Evolutionary conservation across 2,113 vertebrate species (phyloP).

Genomic region (Pelecanus crispus): DNA sequence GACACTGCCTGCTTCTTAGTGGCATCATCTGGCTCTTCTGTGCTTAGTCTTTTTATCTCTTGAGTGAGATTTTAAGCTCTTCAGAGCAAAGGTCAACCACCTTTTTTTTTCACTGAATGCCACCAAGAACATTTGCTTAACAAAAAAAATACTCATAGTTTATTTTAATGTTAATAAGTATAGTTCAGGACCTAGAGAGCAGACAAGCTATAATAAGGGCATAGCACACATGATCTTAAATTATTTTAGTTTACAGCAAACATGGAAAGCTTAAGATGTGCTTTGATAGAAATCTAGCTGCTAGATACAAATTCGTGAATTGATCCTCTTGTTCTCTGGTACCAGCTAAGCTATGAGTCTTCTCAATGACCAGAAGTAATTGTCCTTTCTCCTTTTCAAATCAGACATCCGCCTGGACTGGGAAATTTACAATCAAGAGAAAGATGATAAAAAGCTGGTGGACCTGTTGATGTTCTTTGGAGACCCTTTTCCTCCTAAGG

Average conservation of each 20-base stretch:
- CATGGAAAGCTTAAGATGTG: not conserved
- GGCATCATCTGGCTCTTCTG: not conserved
- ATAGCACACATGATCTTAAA: not conserved
- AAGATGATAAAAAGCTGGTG: conserved; percentile 71
- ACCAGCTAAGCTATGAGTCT: not conserved
- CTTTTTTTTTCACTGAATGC: not conserved
- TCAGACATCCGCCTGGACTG: conserved; percentile 91
- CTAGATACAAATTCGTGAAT: not conserved
- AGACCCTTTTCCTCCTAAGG: conserved; percentile 77
- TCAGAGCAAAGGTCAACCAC: not conserved
- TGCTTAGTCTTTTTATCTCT: not conserved
- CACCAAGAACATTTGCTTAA: not conserved
- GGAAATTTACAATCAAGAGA: conserved; percentile 78
- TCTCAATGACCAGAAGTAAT: not conserved
- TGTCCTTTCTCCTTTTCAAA: not conserved
- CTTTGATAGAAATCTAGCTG: not conserved
- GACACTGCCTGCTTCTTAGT: not conserved
- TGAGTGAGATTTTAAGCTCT: not conserved
- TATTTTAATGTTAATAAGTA: not conserved
- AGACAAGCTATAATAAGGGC: not conserved
- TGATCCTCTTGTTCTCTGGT: not conserved
- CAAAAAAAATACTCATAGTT: not conserved
- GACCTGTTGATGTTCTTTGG: conserved; percentile 81
- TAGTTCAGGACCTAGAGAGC: not conserved
- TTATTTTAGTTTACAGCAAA: not conserved